Base-by-base conservation (phyloP, 2,797 vertebrate genomes). In the Siniperca scherzeri region DNA sequence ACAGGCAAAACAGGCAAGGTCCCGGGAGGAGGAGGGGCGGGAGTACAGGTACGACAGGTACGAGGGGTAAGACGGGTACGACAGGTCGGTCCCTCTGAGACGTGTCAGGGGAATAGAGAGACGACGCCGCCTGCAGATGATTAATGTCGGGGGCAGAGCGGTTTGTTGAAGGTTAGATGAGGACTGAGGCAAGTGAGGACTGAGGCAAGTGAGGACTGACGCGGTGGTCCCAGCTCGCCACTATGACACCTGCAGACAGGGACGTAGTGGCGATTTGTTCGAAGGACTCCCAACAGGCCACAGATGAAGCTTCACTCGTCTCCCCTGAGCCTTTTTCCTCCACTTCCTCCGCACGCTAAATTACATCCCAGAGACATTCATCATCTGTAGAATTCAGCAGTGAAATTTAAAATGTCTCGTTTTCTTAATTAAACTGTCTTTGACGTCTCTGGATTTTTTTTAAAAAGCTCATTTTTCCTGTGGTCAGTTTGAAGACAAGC, bases 121-220 rank as follows among this genome's bases (percentile, higher is more conserved):
- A 83, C 80, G 56, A 3, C 2, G 67, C 66, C 36, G 87, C 79
- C 84, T 81, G 81, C 79, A 7, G 62, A 91, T 92, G 91, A 92
- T 91, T 88, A 88, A 92, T 92, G 88, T 80, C 14, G 74, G 59
- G 85, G 85, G 84, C 48, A 36, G 46, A 67, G 59, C n/a, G 25
- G 85, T 71, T 89, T 75, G 83, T 55, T 91, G 86, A 86, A 87
- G 87, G 86, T 86, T n/a, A 70, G 68, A 46, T 19, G 71, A 70
- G 83, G 81, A 85, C 85, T n/a, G 77, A 74, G 52, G 84, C 59
- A 30, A 71, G 68, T 66, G 69, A 80, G 48, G 71, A 70, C 42
- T n/a, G 70, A 70, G 55, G 53, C 59, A 30, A 71, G 68, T 66
- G 69, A 80, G 48, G 71, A 70, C 42, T n/a, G 70, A 70, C 42